Conservation (phyloP, 2,113 vertebrate genomes). For the Physeter macrocephalus region DNA sequence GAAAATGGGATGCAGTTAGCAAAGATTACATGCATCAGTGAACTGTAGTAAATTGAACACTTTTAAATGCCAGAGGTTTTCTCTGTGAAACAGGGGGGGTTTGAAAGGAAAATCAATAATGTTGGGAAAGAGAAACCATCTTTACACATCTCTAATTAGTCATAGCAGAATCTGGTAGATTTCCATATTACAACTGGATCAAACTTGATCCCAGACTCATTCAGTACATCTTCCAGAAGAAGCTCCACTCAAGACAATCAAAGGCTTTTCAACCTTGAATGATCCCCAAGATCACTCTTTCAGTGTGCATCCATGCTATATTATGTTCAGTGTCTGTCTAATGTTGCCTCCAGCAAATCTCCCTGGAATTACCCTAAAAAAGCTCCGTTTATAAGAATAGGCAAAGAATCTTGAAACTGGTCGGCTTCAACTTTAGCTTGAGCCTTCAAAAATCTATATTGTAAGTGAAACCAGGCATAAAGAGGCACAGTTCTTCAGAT, state of each 20-base stretch:
- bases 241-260: conserved; percentile 40
- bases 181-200: conserved; percentile 68
- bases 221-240: conserved; percentile 34
- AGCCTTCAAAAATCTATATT: conserved; percentile 55
- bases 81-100: conserved; percentile 36
- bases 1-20: conserved; percentile 66
- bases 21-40: conserved; percentile 65
- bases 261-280: conserved; percentile 35
- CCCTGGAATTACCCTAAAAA: conserved; percentile 45
- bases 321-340: conserved; percentile 8
- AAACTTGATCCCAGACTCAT: conserved; percentile 61
- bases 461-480: conserved; percentile 68
- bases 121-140: conserved; percentile 58
- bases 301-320: background rate
- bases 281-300: conserved; percentile 19
- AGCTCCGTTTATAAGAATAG: conserved; percentile 38
- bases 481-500: conserved; percentile 46
- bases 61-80: conserved; percentile 70
- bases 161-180: conserved; percentile 53
- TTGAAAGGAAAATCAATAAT: conserved; percentile 67
- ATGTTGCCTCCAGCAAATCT: conserved; percentile 26
- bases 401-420: conserved; percentile 44
- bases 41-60: conserved; percentile 66
- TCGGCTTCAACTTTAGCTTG: conserved; percentile 43
- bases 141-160: conserved; percentile 67